phyloP scores from a whole-genome alignment of 2,888 invertebrate genomes.

The Rhyacophila evoluta region DNA sequence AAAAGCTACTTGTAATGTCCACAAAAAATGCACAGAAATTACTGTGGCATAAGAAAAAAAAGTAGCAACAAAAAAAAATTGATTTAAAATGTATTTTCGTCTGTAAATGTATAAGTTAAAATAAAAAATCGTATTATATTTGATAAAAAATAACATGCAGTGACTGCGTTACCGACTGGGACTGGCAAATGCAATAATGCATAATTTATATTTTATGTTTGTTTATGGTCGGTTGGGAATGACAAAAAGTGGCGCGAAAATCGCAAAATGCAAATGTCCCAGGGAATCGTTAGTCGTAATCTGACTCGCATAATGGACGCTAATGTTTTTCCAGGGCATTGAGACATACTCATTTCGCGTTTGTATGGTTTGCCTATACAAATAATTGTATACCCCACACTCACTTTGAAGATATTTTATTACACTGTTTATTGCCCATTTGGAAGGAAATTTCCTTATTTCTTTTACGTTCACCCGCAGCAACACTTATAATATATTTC shows the following conservation, averaged over 20 bases:
- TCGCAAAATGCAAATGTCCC: conserved; percentile 34
- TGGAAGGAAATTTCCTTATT: not conserved
- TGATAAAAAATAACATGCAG: too few relatives aligned
- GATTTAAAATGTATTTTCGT: too few relatives aligned
- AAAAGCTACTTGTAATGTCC: too few relatives aligned
- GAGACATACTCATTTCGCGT: conserved; percentile 42
- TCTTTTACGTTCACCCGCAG: not conserved
- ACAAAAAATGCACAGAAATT: too few relatives aligned
- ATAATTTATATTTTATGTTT: not conserved
- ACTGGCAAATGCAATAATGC: not conserved
- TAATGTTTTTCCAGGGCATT: conserved; percentile 37
- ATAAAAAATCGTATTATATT: too few relatives aligned
- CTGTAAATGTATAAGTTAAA: too few relatives aligned
- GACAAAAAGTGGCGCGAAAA: not conserved
- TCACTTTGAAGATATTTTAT: conserved; percentile 2
- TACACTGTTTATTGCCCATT: conserved; percentile 11
- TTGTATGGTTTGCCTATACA: conserved; percentile 35
- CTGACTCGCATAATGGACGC: conserved; percentile 46
- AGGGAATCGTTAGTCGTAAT: conserved; percentile 51
- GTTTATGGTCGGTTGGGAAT: not conserved
- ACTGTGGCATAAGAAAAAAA: too few relatives aligned
- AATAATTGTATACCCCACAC: conserved; percentile 16
- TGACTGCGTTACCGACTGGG: too few relatives aligned
- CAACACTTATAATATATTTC: not conserved
- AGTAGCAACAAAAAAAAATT: too few relatives aligned